A percentile compares a stretch with the other conserved stretches of the same genome.
Conservation (phyloP, 2,113 vertebrate species). For the Campylomormyrus tamandua region DNA sequence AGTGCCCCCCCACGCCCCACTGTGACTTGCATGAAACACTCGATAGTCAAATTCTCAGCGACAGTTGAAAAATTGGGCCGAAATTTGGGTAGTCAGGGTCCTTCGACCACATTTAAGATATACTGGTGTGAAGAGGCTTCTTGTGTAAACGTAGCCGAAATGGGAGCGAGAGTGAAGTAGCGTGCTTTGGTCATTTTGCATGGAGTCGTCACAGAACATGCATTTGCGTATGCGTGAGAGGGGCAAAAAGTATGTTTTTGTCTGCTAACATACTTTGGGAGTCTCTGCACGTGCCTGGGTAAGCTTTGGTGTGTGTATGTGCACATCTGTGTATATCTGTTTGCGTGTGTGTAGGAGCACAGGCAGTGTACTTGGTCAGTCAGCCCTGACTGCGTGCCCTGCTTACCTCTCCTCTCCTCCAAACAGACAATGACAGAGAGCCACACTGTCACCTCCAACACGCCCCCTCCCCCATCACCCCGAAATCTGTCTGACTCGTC, state of each 20-base stretch:
- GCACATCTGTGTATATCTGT: not conserved
- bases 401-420: not conserved
- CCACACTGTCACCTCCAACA: not conserved
- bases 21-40: not conserved
- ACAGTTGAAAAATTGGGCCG: not conserved
- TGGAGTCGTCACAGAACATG: not conserved
- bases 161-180: not conserved
- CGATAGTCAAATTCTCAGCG: not conserved
- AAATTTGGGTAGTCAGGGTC: not conserved
- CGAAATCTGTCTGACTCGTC: not conserved
- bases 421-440: not conserved
- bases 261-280: not conserved
- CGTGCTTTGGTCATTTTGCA: not conserved
- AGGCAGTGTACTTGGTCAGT: not conserved
- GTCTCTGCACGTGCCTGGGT: not conserved
- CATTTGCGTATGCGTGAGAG: not conserved
- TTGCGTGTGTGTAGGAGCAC: not conserved
- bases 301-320: not conserved
- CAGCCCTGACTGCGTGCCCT: not conserved
- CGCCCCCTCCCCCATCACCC: not conserved
- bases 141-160: not conserved
- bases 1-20: not conserved
- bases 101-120: not conserved
- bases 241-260: not conserved
- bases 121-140: not conserved